A percentile compares a stretch with the other conserved stretches of the same genome.
These are phyloP conservation scores for Gallinago undulata DNA, from an alignment of 2,113 vertebrate species.

Conservation along the genomic window DNA sequence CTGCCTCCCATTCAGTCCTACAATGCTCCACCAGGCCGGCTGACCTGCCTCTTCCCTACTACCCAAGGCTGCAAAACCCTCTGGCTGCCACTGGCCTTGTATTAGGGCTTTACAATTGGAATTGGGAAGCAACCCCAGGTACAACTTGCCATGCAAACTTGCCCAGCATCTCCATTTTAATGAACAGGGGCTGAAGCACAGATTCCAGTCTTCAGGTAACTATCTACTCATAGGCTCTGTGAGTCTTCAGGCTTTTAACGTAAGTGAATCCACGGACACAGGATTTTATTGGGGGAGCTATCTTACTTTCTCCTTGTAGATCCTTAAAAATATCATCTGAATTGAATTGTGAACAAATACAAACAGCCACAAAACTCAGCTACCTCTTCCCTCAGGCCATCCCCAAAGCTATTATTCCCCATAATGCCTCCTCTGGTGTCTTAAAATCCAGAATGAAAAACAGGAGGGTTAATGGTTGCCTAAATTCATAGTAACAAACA, in stretches of 20 bases:
- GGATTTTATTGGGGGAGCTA: neutral
- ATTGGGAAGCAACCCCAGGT: neutral
- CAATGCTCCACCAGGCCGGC: neutral
- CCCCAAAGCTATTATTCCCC: neutral
- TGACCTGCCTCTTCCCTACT: neutral
- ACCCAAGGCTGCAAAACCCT: neutral
- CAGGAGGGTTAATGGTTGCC: neutral
- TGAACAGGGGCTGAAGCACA: neutral
- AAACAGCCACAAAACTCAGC: neutral
- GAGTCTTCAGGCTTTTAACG: neutral
- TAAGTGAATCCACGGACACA: neutral
- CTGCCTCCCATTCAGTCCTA: neutral
- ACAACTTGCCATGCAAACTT: neutral
- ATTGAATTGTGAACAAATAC: neutral
- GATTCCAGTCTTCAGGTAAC: neutral
- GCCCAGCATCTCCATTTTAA: neutral
- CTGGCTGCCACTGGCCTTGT: neutral
- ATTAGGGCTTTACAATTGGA: neutral
- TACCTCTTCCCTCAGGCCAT: neutral
- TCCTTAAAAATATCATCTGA: neutral
- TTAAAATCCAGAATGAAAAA: neutral
- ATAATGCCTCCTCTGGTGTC: neutral
- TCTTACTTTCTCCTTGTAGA: neutral
- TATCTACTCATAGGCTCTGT: neutral
- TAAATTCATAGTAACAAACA: neutral